A percentile compares a stretch with the other conserved stretches of the same genome.
Conservation (phyloP, 2,797 vertebrate species). For the Champsocephalus esox region DNA sequence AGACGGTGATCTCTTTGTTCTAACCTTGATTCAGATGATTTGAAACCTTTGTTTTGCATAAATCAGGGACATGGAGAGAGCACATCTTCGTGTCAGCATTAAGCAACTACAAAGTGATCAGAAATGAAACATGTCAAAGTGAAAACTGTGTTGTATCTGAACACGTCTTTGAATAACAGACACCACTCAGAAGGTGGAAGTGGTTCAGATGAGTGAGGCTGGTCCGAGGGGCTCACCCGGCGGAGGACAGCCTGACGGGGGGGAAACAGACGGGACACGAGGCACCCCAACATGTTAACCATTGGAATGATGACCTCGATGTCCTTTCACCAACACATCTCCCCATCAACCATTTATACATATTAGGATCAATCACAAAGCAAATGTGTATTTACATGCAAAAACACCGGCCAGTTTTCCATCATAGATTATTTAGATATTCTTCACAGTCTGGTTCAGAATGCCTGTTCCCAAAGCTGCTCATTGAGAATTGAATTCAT, state of each 20-base stretch:
- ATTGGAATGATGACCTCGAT: neutral
- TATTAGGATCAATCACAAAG: constrained; percentile 54
- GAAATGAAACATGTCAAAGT: no score
- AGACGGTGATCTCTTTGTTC: neutral
- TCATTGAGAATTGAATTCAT: neutral
- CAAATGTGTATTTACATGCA: constrained; percentile 71
- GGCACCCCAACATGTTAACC: neutral
- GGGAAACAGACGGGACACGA: neutral
- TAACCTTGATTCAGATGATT: neutral
- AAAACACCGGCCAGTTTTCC: constrained; percentile 11
- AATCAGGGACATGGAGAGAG: neutral
- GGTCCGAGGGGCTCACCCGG: neutral
- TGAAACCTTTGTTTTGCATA: neutral
- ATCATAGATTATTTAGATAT: neutral
- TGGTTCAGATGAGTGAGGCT: constrained; percentile 15
- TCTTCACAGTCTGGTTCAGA: neutral
- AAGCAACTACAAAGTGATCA: no score
- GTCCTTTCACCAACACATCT: constrained; percentile 21
- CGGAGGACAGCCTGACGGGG: neutral
- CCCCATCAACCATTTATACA: constrained; percentile 34
- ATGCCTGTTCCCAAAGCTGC: neutral
- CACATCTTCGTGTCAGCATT: neutral
- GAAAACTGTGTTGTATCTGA: no score
- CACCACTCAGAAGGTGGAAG: neutral
- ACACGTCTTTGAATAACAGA: constrained; percentile 1